Evolutionary conservation across 2,797 vertebrate genomes (phyloP), one percentile per base, ranked within the genome.

Genomic region (Bothrops alternatus): DNA sequence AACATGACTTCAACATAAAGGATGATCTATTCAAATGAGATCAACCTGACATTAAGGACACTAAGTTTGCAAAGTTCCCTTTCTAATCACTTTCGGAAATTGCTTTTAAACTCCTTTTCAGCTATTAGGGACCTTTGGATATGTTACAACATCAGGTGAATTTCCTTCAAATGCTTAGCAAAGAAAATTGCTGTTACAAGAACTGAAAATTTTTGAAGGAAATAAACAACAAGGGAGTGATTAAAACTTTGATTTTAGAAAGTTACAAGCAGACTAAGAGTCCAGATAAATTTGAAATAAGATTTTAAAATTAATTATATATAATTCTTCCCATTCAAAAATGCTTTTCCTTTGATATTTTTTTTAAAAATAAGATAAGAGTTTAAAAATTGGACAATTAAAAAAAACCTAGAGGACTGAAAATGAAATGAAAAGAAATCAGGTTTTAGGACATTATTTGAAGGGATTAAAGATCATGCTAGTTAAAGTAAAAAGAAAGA

Each of bases 1-100:
- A 63, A 86, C 55, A 91, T 58, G 91, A 12, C 90, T 91, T 94
- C 93, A 0, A 63, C 89, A 60, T 86, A 56, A 90, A 92, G 42
- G 47, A 90, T 47, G 93, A 60, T 7, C 61, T 86, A 65, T 90
- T 1, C 18, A 86, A 58, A 86, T 53, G 69, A 94, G 23, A 85
- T 85, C 50, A 53, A 65, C 14, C 61, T 88, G 63, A 42, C 92
- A 82, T 82, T 47, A 82, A 82, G 0, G 10, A 5, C 42, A 11
- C 10, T 12, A 42, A 42, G 10, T 82, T 47, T 47, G 23, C 42
- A 23, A 47, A 25, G 10, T 47, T 82, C 73, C 20, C 47, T 82
- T 82, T 82, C 73, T 47, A 82, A 82, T 82, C 20, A 82, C 20
- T 82, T 82, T 82, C 0, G 8, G 10, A 82, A 82, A 82, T 82